A percentile compares a stretch with the other conserved stretches of the same genome.
Conservation (phyloP, 2,113 vertebrate species). For the Eonycteris spelaea region DNA sequence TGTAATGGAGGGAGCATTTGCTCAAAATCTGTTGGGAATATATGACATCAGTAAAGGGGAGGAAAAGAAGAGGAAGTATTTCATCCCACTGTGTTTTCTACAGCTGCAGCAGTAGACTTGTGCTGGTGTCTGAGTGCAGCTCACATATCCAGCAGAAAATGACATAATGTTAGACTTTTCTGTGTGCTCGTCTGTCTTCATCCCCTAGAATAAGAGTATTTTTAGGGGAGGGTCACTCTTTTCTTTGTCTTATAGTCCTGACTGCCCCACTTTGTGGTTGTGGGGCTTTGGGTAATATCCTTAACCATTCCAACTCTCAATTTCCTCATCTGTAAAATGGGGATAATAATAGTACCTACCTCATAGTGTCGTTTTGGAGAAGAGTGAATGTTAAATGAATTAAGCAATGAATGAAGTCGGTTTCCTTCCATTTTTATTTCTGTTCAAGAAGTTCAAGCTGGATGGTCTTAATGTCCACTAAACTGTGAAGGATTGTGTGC, state of each 20-base stretch:
- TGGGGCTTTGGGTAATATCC: background rate
- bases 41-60: background rate
- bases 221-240: background rate
- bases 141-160: background rate
- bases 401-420: background rate
- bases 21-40: background rate
- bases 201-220: background rate
- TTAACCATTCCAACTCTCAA: background rate
- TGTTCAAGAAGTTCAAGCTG: background rate
- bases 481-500: background rate
- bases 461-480: background rate
- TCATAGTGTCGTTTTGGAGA: background rate
- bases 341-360: background rate
- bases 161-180: background rate
- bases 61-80: background rate
- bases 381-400: background rate
- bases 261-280: background rate
- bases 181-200: background rate
- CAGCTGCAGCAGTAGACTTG: background rate
- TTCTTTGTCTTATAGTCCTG: background rate
- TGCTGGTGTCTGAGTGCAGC: background rate
- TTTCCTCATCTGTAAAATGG: conserved; percentile 48
- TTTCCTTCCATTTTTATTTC: background rate
- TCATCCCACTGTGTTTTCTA: background rate
- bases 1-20: background rate